These are phyloP conservation scores for Pammene fasciana DNA, from an alignment of 2,888 invertebrate species.

Conservation along the genomic window DNA sequence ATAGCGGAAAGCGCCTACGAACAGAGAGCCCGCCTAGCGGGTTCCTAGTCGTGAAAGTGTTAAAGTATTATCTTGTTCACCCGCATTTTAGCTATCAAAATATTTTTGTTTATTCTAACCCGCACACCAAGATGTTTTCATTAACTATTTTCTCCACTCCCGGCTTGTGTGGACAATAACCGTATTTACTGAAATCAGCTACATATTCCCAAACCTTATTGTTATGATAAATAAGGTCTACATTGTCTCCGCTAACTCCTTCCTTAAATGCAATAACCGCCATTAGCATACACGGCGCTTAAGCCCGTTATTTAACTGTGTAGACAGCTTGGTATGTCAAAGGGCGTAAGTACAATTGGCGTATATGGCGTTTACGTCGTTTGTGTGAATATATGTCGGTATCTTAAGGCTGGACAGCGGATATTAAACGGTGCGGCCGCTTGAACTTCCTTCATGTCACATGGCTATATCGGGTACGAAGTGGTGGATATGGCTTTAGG, in stretches of 20 bases:
- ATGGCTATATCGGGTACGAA: conserved; percentile 11
- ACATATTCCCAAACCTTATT: not conserved
- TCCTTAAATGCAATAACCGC: not conserved
- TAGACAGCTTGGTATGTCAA: not conserved
- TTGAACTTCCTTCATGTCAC: conserved; percentile 28
- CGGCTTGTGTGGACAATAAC: not conserved
- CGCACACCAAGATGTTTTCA: too few species aligned
- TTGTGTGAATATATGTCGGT: conserved; percentile 8
- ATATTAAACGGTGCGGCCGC: conserved; percentile 53
- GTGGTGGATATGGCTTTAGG: conserved; percentile 13
- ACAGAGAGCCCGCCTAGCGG: too few species aligned
- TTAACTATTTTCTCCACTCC: too few species aligned
- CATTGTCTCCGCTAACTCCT: not conserved
- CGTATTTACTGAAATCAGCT: not conserved
- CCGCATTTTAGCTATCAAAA: too few species aligned
- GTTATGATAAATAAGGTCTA: not conserved
- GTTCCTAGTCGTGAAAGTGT: too few species aligned
- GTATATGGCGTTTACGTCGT: not conserved
- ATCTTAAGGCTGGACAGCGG: conserved; percentile 46
- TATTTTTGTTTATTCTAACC: too few species aligned
- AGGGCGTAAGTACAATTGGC: not conserved
- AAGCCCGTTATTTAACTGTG: not conserved
- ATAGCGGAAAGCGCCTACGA: too few species aligned
- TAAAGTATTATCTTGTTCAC: too few species aligned
- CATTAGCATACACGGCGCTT: not conserved